Conservation (phyloP, 1,140 invertebrate species). For the Drosophila yakuba region DNA sequence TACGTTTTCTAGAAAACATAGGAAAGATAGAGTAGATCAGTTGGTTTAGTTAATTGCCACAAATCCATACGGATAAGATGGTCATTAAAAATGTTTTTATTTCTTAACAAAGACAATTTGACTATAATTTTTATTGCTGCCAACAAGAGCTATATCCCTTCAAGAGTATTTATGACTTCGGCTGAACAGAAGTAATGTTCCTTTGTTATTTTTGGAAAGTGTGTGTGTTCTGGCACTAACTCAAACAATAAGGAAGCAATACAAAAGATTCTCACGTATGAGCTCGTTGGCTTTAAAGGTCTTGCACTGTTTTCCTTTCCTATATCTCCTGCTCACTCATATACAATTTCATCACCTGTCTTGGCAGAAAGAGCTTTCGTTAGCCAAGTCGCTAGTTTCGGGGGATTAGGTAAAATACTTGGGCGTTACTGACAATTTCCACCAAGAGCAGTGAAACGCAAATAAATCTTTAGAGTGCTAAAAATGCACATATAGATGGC, state of each 20-base stretch:
- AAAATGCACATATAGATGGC: neutral
- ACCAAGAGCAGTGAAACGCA: neutral
- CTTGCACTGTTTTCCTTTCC: slow-evolving; percentile 57
- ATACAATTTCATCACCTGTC: slow-evolving; percentile 43
- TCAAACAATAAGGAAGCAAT: slow-evolving; percentile 68
- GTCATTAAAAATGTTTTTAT: neutral
- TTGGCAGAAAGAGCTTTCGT: neutral
- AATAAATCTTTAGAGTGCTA: neutral
- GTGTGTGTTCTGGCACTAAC: slow-evolving; percentile 27
- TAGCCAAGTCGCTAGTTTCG: slow-evolving; percentile 6
- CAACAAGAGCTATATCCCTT: neutral
- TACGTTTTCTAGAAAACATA: too few relatives aligned
- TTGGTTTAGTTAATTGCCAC: too few relatives aligned
- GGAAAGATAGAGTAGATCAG: too few relatives aligned
- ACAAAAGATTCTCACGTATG: slow-evolving; percentile 80
- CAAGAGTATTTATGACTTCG: slow-evolving; percentile 1
- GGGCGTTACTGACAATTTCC: neutral
- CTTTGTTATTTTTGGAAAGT: slow-evolving; percentile 17
- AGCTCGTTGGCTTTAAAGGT: slow-evolving; percentile 72
- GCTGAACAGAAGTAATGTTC: neutral
- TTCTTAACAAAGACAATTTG: too few relatives aligned
- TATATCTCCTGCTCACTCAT: slow-evolving; percentile 18
- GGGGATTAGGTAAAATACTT: slow-evolving; percentile 9
- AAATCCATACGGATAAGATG: neutral
- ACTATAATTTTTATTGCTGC: too few relatives aligned